Base-by-base conservation (phyloP, 2,888 invertebrate species). In the Drosophila meridionalis region DNA sequence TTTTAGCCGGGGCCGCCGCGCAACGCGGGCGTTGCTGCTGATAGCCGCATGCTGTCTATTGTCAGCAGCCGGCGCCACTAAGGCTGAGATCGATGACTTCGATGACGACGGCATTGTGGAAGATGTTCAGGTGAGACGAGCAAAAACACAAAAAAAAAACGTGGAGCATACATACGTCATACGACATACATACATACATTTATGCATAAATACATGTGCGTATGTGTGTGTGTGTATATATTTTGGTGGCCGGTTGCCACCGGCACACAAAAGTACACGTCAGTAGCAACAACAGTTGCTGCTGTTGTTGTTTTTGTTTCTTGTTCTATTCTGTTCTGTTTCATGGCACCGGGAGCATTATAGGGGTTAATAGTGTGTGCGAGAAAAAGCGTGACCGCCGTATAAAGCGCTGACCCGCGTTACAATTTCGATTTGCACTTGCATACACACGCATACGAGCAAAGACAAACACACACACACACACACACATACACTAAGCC, bases 51-150 rank as follows among this genome's bases (percentile, higher is more conserved):
- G 78, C 72, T 71, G 67, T n/a, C 20, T 89, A 20, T 38, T 85
- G 36, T 45, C 48, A 60, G 60, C 70, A 43, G 80, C 69, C 63
- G 69, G 73, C 32, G 70, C 68, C 14, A 76, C 73, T 4, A 69
- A 50, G 36, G 56, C 72, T 32, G 85, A 82, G 20, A 81, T 78
- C n/a, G 88, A 89, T 40, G 90, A 88, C 57, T 89, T 89, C 48
- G 89, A 89, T 45, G 92, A 92, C 48, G 92, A 92, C 61, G 92
- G 89, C n/a, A 48, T 82, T 40, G 91, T 92, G 32, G 91, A 91
- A 75, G 91, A 91, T 78, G 81, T 91, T 30, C 89, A 87, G 85
- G 91, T 92, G 69, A 92, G 89, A 20, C 48, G 20, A 57, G 32
- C 11, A 20, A 43, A 3, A 36, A 36, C 34, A 20, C n/a, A 36